Evolutionary conservation across 1,140 invertebrate genomes (phyloP), one percentile per base, ranked within the genome.

Genomic region (Euura lappo): DNA sequence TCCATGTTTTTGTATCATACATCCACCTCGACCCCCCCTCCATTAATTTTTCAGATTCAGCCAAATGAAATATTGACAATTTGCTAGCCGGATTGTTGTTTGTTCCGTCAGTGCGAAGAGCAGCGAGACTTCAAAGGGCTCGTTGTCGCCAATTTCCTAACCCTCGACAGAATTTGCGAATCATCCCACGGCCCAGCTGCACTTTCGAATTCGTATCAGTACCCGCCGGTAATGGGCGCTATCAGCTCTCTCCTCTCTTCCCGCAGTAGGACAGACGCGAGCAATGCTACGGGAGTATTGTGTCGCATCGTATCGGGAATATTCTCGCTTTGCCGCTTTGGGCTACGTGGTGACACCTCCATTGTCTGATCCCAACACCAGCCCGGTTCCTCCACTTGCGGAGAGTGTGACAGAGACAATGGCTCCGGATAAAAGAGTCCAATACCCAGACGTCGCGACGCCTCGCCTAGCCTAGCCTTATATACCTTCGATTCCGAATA

Each of bases 351-450:
- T 70, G 75, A 79, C 76, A 76, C 73, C 73, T 71, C 68, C 47
- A 78, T 78, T 78, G 78, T 78, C 78, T 76, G 68, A 46, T 69
- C 64, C 70, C 70, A 71, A 28, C 75, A 72, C n/a, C 28, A 28
- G 28, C 69, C 68, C 60, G 65, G 44, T 72, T 60, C 64, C 66
- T 75, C 77, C 73, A 71, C 60, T 47, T 10, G 71, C 65, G 72
- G 51, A 77, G 72, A 69, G 72, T 44, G 28, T 6, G 44, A 42
- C 65, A 8, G 3, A 70, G 46, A 78, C 78, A 79, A 78, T 79
- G 65, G 71, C 6, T 42, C 51, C 10, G 64, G 70, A 71, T 70
- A 66, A 76, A 79, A 78, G 76, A 77, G 65, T 71, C 74, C 69
- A 65, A 77, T 71, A 73, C 42, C 69, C 28, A 28, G 28, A 28